Evolutionary conservation across 1,140 invertebrate species (phyloP), one percentile per base, ranked within the genome.

Genomic region (Drosophila oshimai): DNA sequence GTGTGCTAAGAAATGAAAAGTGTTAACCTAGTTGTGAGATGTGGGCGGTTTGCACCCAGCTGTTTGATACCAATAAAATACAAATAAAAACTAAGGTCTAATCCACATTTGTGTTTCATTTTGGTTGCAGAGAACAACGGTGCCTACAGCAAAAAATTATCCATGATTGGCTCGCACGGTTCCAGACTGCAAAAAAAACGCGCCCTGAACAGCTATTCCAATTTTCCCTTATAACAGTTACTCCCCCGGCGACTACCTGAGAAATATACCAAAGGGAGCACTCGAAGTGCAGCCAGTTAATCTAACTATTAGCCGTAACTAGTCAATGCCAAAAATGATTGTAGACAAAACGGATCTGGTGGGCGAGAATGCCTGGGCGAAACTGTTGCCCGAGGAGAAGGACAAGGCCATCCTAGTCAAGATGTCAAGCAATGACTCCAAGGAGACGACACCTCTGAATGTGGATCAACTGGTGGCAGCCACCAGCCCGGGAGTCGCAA

Each of bases 291-390:
- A 41, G 17, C 49, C 22, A 41, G 12, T 10, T n/a, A 50, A 26
- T 36, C 36, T 42, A 37, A 64, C 41, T 67, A 77, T 60, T 78
- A 83, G 60, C 33, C 12, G 15, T 83, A 74, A 83, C 65, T 84
- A 84, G 80, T 60, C 51, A 86, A 86, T 73, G 67, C 80, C 80
- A 84, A 84, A 84, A 74, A 90, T 90, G 89, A 90, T 90, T 54
- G 81, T 89, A 44, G 89, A 90, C 34, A 90, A 88, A 39, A 54
- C 76, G 55, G 87, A 90, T 7, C 51, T 74, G 18, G 37, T 64
- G 18, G 74, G 74, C 26, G 89, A 89, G 33, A 74, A 79, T 44
- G 79, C 89, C 15, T 90, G 89, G 89, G 89, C 89, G 0, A 90
- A 90, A 46, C 51, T 90, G 24, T 61, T 90, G 36, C 70, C 74